Evolutionary conservation across 2,797 vertebrate genomes (phyloP).

Genomic region (Manis crassicaudata): DNA sequence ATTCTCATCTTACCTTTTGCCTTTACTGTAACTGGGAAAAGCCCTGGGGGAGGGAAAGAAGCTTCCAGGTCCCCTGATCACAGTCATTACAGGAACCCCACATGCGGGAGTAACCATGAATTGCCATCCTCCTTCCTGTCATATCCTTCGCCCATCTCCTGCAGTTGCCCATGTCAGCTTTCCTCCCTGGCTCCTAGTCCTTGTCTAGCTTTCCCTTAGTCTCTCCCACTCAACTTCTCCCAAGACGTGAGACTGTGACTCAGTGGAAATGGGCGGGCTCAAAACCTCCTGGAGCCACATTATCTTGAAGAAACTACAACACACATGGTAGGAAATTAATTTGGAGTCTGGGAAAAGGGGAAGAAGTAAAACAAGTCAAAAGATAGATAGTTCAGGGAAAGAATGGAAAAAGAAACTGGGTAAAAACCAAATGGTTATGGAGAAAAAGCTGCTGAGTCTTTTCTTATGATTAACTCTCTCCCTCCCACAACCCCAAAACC

Average conservation of each 20-base stretch:
- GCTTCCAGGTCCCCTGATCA: neutral
- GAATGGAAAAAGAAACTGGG: neutral
- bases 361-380: neutral
- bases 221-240: neutral
- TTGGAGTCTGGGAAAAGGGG: neutral
- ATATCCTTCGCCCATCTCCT: neutral
- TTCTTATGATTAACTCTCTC: neutral
- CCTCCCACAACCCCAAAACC: neutral
- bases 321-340: neutral
- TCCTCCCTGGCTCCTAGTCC: neutral
- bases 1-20: neutral
- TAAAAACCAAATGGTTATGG: neutral
- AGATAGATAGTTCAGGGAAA: neutral
- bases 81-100: too few species aligned
- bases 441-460: neutral
- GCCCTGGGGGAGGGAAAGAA: too few species aligned
- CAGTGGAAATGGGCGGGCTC: neutral
- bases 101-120: neutral
- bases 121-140: fast-evolving
- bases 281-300: neutral
- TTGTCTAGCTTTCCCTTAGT: neutral
- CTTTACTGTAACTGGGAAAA: neutral
- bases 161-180: neutral
- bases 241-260: neutral
- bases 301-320: neutral